phyloP scores from a whole-genome alignment of 2,888 invertebrate genomes.

The Fabriciana adippe region DNA sequence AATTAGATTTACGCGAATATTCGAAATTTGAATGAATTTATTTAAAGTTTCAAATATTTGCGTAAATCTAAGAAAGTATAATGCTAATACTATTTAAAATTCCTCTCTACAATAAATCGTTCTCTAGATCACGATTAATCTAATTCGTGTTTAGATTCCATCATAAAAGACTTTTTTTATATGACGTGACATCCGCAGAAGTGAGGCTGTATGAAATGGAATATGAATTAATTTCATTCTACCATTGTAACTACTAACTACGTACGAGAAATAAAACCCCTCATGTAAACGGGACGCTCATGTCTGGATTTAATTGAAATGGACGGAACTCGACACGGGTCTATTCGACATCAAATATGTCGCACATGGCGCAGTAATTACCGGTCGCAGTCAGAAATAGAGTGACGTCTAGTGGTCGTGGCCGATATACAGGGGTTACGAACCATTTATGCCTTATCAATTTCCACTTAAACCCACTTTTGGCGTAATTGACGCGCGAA shows the following conservation, averaged over 20 bases:
- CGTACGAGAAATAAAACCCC: slow-evolving; percentile 60
- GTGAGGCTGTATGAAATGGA: slow-evolving; percentile 41
- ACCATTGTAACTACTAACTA: slow-evolving; percentile 39
- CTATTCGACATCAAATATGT: slow-evolving; percentile 46
- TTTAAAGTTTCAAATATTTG: too few species aligned
- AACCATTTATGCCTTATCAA: slow-evolving; percentile 38
- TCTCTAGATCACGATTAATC: neutral
- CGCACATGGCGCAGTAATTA: slow-evolving; percentile 61
- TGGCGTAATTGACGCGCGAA: slow-evolving; percentile 27
- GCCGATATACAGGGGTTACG: slow-evolving; percentile 28
- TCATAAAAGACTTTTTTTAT: slow-evolving; percentile 7
- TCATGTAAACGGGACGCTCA: slow-evolving; percentile 54
- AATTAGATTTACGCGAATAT: too few species aligned
- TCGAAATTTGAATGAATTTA: too few species aligned
- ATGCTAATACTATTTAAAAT: too few species aligned
- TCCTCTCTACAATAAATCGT: neutral
- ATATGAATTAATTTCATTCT: slow-evolving; percentile 45
- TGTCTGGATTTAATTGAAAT: slow-evolving; percentile 73
- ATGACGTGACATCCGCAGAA: slow-evolving; percentile 21
- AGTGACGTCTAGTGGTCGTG: slow-evolving; percentile 67
- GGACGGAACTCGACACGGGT: slow-evolving; percentile 52
- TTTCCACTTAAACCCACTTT: slow-evolving; percentile 33
- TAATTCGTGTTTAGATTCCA: neutral
- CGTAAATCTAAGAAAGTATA: too few species aligned
- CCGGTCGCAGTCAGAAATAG: slow-evolving; percentile 56